Percentiles rank a stretch among this genome's conserved stretches.
Evolutionary conservation across 2,797 vertebrate genomes (phyloP).

Genomic region (Propithecus perrieri): DNA sequence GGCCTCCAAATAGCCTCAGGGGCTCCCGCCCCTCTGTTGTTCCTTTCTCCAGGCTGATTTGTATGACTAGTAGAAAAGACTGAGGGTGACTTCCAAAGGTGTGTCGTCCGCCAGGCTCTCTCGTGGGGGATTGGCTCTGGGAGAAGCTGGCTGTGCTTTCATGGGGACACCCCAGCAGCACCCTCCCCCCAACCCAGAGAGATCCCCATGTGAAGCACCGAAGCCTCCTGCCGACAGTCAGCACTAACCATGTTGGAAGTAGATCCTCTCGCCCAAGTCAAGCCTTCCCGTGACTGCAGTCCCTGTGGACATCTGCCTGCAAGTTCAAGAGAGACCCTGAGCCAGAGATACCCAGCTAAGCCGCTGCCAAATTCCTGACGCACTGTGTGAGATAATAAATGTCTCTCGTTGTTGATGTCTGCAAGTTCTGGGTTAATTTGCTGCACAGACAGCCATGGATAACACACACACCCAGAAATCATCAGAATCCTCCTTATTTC

Average conservation of each 20-base stretch:
- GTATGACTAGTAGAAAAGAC: background rate
- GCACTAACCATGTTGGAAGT: background rate
- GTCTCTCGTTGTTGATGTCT: background rate
- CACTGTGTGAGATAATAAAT: background rate
- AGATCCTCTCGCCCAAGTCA: rapidly evolving
- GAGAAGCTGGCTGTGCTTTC: background rate
- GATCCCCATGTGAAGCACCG: rapidly evolving
- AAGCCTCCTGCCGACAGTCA: background rate
- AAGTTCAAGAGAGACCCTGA: background rate
- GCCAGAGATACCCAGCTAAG: background rate
- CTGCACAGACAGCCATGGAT: background rate
- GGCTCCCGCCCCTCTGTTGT: background rate
- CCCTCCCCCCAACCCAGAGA: background rate
- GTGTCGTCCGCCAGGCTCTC: rapidly evolving
- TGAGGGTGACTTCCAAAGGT: background rate
- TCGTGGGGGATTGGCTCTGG: background rate
- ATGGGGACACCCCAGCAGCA: background rate
- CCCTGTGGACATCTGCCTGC: background rate
- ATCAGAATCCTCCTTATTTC: background rate
- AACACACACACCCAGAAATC: background rate
- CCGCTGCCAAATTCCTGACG: rapidly evolving
- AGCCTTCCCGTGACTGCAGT: background rate
- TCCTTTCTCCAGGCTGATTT: background rate
- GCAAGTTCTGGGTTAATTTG: background rate
- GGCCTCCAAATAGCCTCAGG: background rate